Percentiles rank a stretch among this genome's conserved stretches.
These are phyloP conservation scores for Habrosyne pyritoides DNA, from an alignment of 2,888 invertebrate species.

Conservation along the genomic window DNA sequence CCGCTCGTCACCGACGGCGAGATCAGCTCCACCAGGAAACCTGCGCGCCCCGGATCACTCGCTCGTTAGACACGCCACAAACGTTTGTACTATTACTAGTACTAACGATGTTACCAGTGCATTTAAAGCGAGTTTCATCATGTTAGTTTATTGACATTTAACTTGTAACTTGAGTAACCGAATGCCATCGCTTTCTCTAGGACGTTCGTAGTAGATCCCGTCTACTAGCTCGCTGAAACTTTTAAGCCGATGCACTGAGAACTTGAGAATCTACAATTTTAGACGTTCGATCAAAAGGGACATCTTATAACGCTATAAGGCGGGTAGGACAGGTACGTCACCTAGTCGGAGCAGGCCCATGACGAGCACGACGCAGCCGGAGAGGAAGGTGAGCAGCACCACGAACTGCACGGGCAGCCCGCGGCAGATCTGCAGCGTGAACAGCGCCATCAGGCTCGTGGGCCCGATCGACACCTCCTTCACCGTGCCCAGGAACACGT, in stretches of 20 bases:
- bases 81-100: too few relatives aligned
- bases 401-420: conserved; percentile 88
- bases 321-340: conserved; percentile 71
- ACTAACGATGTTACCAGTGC: too few relatives aligned
- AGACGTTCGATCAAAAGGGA: too few relatives aligned
- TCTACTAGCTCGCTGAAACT: too few relatives aligned
- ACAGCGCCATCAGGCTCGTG: conserved; percentile 95
- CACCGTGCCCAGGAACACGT: conserved; percentile 93
- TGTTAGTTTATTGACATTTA: too few relatives aligned
- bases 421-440: conserved; percentile 89
- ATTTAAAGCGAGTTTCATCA: too few relatives aligned
- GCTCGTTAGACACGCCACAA: conserved; percentile 12
- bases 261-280: too few relatives aligned
- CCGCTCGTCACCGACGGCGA: conserved; percentile 92
- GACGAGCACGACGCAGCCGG: conserved; percentile 89
- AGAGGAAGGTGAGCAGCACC: conserved; percentile 89
- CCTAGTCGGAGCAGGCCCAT: conserved; percentile 94
- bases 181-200: too few relatives aligned
- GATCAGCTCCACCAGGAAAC: conserved; percentile 93
- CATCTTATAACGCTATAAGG: too few relatives aligned
- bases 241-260: too few relatives aligned
- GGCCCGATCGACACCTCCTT: conserved; percentile 96
- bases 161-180: too few relatives aligned
- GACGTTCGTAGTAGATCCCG: too few relatives aligned
- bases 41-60: conserved; percentile 73